Evolutionary conservation across 1,140 invertebrate genomes (phyloP), one percentile per base, ranked within the genome.

Genomic region (Phymastichus coffea): DNA sequence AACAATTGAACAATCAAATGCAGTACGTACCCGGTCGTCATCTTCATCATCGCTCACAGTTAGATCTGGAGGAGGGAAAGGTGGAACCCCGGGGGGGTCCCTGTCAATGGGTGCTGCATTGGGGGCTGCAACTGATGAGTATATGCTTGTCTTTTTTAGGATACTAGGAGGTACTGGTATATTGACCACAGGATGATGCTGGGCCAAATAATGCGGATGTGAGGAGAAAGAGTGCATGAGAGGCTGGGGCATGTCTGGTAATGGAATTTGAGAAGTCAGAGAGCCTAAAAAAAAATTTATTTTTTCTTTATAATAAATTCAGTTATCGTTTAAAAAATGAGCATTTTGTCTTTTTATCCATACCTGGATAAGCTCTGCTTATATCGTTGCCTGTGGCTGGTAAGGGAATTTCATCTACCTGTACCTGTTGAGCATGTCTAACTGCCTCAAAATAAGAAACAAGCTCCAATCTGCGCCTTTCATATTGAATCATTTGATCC

Each of bases 361-460:
- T 71, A 85, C 85, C 80, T 80, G 82, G 64, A 79, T 75, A 73
- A 70, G 81, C 66, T 70, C 81, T 38, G 7, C 66, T 63, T 41
- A 74, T 73, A 44, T 81, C 79, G 33, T 66, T 70, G 15, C 68
- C 76, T 25, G 75, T 67, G 26, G 88, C 84, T 26, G 95, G 95
- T 57, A 98, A 79, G 8, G 95, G 95, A 80, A 99, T 98, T 76
- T 98, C 94, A 81, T 98, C 94, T n/a, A 98, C 85, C 80, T 92
- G 90, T 1, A 98, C 95, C 73, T 93, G 91, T 74, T 98, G 94
- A 8, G 96, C 95, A 82, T 93, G 92, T 70, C 89, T 87, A 0
- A 98, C 95, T 62, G 95, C 94, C 77, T 98, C 95, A 81, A 91
- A 98, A 79, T 95, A 97, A 33, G 92, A 88, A 44, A 96, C 89